These are phyloP conservation scores for Mus spretus DNA, from an alignment of 2,797 vertebrate species.

Conservation along the genomic window DNA sequence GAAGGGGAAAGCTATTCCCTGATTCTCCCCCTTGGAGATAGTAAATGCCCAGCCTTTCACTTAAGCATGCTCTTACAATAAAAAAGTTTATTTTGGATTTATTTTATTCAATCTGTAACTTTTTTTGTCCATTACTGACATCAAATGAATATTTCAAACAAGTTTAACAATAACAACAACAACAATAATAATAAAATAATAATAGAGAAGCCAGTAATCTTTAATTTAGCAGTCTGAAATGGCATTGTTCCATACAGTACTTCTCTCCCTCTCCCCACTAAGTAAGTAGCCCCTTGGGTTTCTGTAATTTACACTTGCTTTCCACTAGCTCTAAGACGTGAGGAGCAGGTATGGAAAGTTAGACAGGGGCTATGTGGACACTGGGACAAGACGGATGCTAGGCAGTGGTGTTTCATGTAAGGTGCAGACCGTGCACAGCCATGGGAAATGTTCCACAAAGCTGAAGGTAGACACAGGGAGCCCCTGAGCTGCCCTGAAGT, in stretches of 20 bases:
- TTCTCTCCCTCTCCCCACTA: not conserved
- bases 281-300: not conserved
- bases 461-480: not conserved
- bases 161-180: conserved; percentile 26
- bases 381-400: not conserved
- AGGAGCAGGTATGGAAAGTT: not conserved
- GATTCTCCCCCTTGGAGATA: not conserved
- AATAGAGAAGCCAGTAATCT: conserved; percentile 1
- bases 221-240: conserved; percentile 28
- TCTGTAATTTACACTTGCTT: not conserved
- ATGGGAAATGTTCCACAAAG: not conserved
- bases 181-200: not conserved
- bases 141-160: not conserved
- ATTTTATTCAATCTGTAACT: not conserved
- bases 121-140: conserved; percentile 36
- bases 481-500: rapidly evolving
- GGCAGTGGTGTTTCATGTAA: not conserved
- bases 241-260: not conserved
- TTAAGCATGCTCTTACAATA: not conserved
- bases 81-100: not conserved
- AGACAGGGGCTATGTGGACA: not conserved
- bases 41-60: not conserved
- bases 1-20: not conserved
- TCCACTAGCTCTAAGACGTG: conserved; percentile 24
- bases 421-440: rapidly evolving